Conservation (phyloP, 2,797 vertebrate genomes). For the Huso huso region DNA sequence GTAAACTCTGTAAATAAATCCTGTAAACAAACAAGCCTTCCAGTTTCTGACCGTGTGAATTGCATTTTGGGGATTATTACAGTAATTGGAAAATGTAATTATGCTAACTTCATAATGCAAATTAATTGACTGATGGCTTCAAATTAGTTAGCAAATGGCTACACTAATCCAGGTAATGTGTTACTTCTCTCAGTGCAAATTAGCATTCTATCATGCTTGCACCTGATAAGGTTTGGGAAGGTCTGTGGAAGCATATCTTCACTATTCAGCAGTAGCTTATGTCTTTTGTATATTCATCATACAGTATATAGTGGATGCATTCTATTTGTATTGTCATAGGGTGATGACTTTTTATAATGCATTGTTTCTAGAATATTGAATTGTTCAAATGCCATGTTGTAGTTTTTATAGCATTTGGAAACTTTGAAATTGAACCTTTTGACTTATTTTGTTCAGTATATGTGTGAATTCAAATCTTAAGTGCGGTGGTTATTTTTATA, state of each 20-base stretch:
- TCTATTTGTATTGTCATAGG: background rate
- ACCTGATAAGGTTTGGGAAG: background rate
- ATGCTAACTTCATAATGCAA: background rate
- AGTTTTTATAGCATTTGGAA: background rate
- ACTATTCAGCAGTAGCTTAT: background rate
- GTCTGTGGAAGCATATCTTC: background rate
- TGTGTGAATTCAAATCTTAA: background rate
- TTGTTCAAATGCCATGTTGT: background rate
- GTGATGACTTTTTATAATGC: background rate
- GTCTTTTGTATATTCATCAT: background rate
- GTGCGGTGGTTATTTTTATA: no score
- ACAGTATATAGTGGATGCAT: background rate
- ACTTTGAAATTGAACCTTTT: background rate
- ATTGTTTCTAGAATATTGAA: background rate
- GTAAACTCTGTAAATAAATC: background rate
- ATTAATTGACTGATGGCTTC: conserved; percentile 1
- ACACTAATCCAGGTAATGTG: background rate
- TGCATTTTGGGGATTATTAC: conserved; percentile 1
- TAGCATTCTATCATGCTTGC: background rate
- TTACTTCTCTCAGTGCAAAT: background rate
- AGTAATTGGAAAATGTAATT: conserved; percentile 8
- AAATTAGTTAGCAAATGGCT: background rate
- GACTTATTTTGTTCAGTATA: background rate
- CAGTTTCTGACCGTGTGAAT: background rate
- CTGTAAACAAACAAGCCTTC: background rate